Conservation (phyloP, 2,113 vertebrate genomes). For the Nerophis ophidion region DNA sequence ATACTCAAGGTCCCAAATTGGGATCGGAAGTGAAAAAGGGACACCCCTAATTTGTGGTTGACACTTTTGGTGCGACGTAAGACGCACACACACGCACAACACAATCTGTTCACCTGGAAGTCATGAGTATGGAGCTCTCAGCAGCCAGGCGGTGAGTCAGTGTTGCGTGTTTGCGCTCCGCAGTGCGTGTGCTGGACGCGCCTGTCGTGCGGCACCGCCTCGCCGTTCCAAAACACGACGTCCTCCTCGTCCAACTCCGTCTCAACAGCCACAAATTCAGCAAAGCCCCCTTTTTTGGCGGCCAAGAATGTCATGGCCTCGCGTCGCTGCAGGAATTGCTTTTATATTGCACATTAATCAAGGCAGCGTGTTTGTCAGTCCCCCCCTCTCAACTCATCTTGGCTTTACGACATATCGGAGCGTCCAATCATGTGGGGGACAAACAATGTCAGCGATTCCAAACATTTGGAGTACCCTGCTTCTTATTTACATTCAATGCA, state of each 20-base stretch:
- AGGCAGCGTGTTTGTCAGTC: slow-evolving; percentile 9
- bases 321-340: neutral
- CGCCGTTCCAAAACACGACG: slow-evolving; percentile 5
- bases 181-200: too few relatives aligned
- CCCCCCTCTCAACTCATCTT: neutral
- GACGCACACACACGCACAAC: too few relatives aligned
- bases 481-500: too few relatives aligned
- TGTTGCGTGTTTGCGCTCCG: too few relatives aligned
- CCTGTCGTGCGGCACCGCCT: neutral
- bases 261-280: neutral
- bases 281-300: neutral
- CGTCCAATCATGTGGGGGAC: too few relatives aligned
- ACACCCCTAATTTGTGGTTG: too few relatives aligned
- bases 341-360: slow-evolving; percentile 9
- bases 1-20: too few relatives aligned
- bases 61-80: too few relatives aligned
- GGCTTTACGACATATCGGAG: neutral
- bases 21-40: too few relatives aligned
- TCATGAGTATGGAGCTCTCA: too few relatives aligned
- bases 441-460: slow-evolving; percentile 4
- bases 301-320: neutral
- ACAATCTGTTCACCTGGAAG: too few relatives aligned
- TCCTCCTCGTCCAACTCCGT: slow-evolving; percentile 1
- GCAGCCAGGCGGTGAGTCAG: too few relatives aligned
- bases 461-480: neutral